Base-by-base conservation (phyloP, 1,140 invertebrate genomes). In the Lepidostoma basale region DNA sequence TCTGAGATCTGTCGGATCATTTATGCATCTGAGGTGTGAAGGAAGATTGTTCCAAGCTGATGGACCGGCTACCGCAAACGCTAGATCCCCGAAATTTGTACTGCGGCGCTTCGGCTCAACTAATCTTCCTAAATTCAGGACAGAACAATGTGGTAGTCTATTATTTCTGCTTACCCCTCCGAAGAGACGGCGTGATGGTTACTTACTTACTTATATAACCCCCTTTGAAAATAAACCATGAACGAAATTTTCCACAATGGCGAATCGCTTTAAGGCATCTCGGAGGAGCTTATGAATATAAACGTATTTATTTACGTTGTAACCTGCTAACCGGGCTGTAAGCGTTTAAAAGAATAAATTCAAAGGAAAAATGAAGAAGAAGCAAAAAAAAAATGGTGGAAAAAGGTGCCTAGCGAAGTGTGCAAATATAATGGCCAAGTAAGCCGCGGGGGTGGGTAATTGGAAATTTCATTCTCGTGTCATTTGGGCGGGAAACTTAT, bases 341-440 rank as follows among this genome's bases (percentile, higher is more conserved):
- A 71, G 59, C 63, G 58, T 45, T 62, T 47, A 62, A 52, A 62
- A 68, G 56, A 44, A 66, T 40, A 54, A 65, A 69, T 59, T 52
- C 47, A 45, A 71, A 63, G 59, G 64, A 40, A 59, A 67, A 67
- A 16, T 58, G 25, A 58, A 62, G 40, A 45, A 44, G 45, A 64
- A 47, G 45, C 9, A 58, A 42, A 66, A 54, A 54, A 65, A 54
- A 25, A 25, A 62, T 44, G 60, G 66, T 16, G 45, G 28, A 58
- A 69, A 68, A 68, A 72, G 68, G 58, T 47, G 70, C 58, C 65
- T 40, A 66, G 67, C 63, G 42, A 47, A 45, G 70, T 64, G 63
- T 69, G 62, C 68, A 72, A 72, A 72, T 72, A 72, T 72, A 72
- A 72, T 72, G 67, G 70, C 70, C 70, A 72, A 72, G 70, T 67